Evolutionary conservation across 92 coral and sea anemone species (phyloP), one percentile per base, ranked within the genome.

Genomic region (Zoanthus solanderi): DNA sequence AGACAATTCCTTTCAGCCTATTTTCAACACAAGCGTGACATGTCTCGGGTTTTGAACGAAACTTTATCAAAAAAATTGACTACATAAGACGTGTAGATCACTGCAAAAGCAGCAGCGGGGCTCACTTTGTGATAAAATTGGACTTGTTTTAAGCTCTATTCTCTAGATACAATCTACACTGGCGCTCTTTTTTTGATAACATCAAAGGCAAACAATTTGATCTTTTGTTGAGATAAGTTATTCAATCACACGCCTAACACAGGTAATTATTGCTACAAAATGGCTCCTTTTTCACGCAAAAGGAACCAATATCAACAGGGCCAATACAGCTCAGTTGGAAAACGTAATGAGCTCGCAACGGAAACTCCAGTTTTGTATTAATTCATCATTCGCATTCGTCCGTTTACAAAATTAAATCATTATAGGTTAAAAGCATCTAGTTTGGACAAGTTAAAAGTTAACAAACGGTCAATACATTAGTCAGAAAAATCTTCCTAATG

Each of bases 211-310:
- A 50, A 50, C 9, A 50, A 50, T 50, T 50, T 50, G 56, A 50
- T 50, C 56, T 7, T 50, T 7, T 50, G 56, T 7, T 3, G 12
- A 50, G 56, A 50, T 50, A 50, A 50, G 56, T 50, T 50, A 50
- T 50, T 50, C 56, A 50, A 50, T 50, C 56, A 50, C 56, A 50
- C 56, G 56, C 5, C 56, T 50, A 50, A 50, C 56, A 50, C 56
- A 50, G 56, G 56, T 50, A 50, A 50, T 50, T 50, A 11, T 63
- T 7, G 84, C 84, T 30, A 79, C 52, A 79, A 79, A 79, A 79
- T 56, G 34, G 52, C 56, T 77, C 72, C 29, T 79, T 79, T 79
- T 69, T 79, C 84, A 58, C 84, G 84, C 84, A 45, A 79, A 79
- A 79, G n/a, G 29, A 17, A 57, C 30, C 84, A 79, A 79, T 79